Percentiles rank a stretch among this genome's conserved stretches.
These are phyloP conservation scores for Drosophila stalkeri DNA, from an alignment of 2,888 invertebrate species.

Conservation along the genomic window DNA sequence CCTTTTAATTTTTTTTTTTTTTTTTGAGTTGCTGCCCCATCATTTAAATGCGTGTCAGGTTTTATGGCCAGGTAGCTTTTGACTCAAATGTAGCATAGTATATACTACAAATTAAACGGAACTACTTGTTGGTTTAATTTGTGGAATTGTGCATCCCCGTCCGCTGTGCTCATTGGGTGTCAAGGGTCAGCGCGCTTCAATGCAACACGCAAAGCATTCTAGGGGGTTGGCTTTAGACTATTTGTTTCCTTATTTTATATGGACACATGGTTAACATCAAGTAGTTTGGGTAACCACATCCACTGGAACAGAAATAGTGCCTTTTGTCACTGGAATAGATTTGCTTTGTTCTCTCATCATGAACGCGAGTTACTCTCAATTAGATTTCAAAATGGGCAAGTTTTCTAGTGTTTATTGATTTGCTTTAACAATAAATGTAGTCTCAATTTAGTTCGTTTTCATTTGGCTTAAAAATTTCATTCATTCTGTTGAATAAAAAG, in stretches of 20 bases:
- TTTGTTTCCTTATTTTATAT: constrained; percentile 14
- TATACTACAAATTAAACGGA: constrained; percentile 26
- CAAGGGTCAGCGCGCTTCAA: constrained; percentile 64
- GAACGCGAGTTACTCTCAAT: constrained; percentile 10
- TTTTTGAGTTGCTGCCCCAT: constrained; percentile 36
- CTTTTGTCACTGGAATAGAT: constrained; percentile 44
- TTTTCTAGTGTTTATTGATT: constrained; percentile 24
- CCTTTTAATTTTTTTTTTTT: constrained; percentile 23
- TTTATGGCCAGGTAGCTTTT: constrained; percentile 70
- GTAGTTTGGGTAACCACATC: constrained; percentile 23
- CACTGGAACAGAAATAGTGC: constrained; percentile 29
- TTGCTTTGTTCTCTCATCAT: constrained; percentile 27
- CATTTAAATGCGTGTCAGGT: constrained; percentile 74
- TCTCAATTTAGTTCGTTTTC: not conserved
- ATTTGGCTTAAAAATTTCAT: not conserved
- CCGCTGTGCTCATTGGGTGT: constrained; percentile 50
- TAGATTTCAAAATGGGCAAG: constrained; percentile 6
- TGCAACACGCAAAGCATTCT: constrained; percentile 13
- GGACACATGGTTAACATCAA: not conserved
- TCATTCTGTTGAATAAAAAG: not conserved
- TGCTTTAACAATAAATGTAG: not conserved
- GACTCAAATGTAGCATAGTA: constrained; percentile 29
- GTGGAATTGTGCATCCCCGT: constrained; percentile 6
- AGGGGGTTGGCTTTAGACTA: constrained; percentile 35
- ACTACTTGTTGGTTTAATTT: constrained; percentile 55